Evolutionary conservation across 2,888 invertebrate genomes (phyloP).

Genomic region (Pterostichus niger): DNA sequence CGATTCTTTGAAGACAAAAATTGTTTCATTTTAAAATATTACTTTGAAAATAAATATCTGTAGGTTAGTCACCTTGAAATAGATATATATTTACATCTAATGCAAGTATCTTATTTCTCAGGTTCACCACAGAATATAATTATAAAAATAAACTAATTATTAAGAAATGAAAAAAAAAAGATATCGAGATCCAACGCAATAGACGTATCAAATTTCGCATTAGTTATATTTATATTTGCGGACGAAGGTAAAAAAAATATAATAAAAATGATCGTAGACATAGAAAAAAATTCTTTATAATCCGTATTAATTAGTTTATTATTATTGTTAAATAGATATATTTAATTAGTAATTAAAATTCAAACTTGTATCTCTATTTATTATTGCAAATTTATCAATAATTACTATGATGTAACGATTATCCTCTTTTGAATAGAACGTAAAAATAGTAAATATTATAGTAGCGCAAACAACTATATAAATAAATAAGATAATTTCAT

Average conservation of each 20-base stretch:
- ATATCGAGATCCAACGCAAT: constrained; percentile 22
- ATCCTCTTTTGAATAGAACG: neutral
- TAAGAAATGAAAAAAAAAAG: constrained; percentile 7
- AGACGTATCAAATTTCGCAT: constrained; percentile 24
- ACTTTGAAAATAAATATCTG: constrained; percentile 21
- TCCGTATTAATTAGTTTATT: constrained; percentile 28
- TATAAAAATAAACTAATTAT: constrained; percentile 25
- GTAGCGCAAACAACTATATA: constrained; percentile 4
- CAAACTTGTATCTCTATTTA: constrained; percentile 1
- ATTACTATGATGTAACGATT: constrained; percentile 21
- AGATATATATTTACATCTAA: constrained; percentile 47
- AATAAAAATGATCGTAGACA: neutral
- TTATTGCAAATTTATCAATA: constrained; percentile 34
- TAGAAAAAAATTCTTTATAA: neutral
- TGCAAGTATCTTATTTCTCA: constrained; percentile 38
- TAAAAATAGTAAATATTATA: constrained; percentile 22
- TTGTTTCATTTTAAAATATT: neutral
- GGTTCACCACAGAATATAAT: constrained; percentile 53
- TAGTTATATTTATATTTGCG: neutral
- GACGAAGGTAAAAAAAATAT: neutral
- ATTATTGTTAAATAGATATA: neutral
- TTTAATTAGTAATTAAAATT: constrained; percentile 35
- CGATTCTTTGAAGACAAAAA: neutral
- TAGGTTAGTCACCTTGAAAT: constrained; percentile 48
- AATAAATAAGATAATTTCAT: constrained; percentile 33